Base-by-base conservation (phyloP, 2,888 invertebrate species). In the Clistopyga incitator region DNA sequence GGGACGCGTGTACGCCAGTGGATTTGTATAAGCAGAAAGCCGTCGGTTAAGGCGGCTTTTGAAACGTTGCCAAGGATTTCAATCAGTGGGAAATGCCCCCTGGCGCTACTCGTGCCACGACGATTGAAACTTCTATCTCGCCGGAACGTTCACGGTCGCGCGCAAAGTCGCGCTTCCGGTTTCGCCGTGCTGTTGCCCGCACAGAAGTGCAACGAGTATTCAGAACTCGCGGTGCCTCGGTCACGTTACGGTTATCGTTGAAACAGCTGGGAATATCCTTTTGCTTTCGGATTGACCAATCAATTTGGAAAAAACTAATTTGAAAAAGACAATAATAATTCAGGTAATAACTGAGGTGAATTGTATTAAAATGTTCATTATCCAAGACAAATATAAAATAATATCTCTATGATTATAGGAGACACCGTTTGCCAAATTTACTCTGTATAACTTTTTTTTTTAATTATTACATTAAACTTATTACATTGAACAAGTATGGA, bases 31-130 rank as follows among this genome's bases (percentile, higher is more conserved):
- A 75, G 85, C 45, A 65, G 82, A 77, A 84, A 84, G 75, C 75
- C 75, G 20, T 29, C 59, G 79, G 85, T 87, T 86, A 82, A 86
- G 87, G 84, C 86, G 84, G 86, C 85, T 87, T 90, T 91, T 92
- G 91, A 91, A 89, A 85, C 88, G 81, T 75, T 90, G 91, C 91
- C 91, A 92, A 87, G 88, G 88, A 89, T 91, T 92, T 91, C 91
- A 91, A 91, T 91, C 89, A 90, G 86, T 85, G 86, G 68, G 75
- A 72, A 86, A 85, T 86, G 81, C 81, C 82, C 80, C 50, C 67
- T 52, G 78, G 71, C 75, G 47, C 68, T 64, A 78, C 81, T 78
- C 61, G 64, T 78, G 54, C 72, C 67, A 56, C 67, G 50, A 56
- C 45, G 56, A 78, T 78, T 75, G 81, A 84, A 84, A 84, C 81